Evolutionary conservation across 2,888 invertebrate species (phyloP).

Genomic region (Caenorhabditis afra): DNA sequence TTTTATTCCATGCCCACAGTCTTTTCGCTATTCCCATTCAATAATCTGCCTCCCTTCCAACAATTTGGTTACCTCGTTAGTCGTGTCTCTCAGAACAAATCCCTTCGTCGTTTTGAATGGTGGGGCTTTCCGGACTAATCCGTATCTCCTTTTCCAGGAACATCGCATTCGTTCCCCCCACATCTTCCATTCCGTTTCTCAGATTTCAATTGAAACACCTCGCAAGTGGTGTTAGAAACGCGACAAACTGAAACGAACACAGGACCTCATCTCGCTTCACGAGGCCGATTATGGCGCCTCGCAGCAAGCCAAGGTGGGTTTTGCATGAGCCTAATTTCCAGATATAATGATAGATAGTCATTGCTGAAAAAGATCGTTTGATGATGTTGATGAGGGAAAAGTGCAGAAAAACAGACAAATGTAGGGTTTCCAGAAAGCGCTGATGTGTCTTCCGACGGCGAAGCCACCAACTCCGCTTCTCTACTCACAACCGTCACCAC

Average conservation of each 20-base stretch:
- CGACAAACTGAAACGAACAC: conserved; percentile 61
- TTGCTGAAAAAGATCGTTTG: no score
- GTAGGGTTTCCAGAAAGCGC: conserved; percentile 46
- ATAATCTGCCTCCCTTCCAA: conserved; percentile 26
- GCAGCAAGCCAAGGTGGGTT: conserved; percentile 48
- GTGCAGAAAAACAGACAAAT: background rate
- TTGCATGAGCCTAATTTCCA: no score
- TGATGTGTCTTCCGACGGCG: conserved; percentile 52
- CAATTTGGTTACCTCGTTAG: conserved; percentile 38
- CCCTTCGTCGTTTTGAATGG: conserved; percentile 5
- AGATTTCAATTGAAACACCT: conserved; percentile 11
- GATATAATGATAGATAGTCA: no score
- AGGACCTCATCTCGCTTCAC: conserved; percentile 59
- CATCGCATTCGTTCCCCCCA: conserved; percentile 1
- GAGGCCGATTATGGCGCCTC: conserved; percentile 52
- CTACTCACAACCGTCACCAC: conserved; percentile 38
- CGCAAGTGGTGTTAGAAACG: conserved; percentile 33
- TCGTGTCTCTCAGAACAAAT: conserved; percentile 14
- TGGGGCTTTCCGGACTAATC: conserved; percentile 23
- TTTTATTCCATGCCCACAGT: no score
- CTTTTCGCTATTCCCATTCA: background rate
- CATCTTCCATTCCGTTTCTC: background rate
- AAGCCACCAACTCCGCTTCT: conserved; percentile 39
- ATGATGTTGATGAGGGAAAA: background rate
- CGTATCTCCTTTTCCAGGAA: conserved; percentile 25